Base-by-base conservation (phyloP, 2,113 vertebrate species). In the Rallus limicola region DNA sequence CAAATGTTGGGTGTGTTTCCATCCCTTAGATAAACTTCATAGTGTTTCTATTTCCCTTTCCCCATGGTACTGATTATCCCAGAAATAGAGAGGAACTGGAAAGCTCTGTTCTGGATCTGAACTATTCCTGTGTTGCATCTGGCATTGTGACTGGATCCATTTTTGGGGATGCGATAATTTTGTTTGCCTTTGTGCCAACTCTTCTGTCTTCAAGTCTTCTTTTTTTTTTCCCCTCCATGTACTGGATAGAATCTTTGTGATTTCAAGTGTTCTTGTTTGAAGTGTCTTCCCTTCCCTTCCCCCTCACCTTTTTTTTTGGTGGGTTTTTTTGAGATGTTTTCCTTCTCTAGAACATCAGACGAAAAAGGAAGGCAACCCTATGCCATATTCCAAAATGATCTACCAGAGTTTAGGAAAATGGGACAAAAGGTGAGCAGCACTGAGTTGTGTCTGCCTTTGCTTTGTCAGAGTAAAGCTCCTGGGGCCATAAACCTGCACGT, bases 31-130 rank as follows among this genome's bases (percentile, higher is more conserved):
- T 93, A 93, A 88, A 81, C 36, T 93, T 71, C 33, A 24, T 14
- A 86, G 23, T 46, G 60, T 81, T 92, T 90, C 94, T 96, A 15
- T 90, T 96, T 97, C 82, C 59, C 31, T 86, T 90, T 95, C 14
- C 68, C 82, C 68, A 63, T 86, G 72, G 86, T 93, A 90, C 91
- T 92, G 82, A 88, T 97, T 97, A 95, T 94, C 67, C 79, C 80
- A 88, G 64, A 88, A 96, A 94, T 31, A 94, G 90, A 90, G 36
- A 96, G 82, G 60, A 75, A 53, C 38, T 90, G 92, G 62, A 85
- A 94, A 85, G 33, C 24, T 69, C 3, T 91, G 53, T 56, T 93
- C 70, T 95, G 82, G 78, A 81, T 70, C 78, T 93, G 75, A 82
- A 65, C 82, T 94, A 40, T 76, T 94, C 46, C 46, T 92, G 75